A percentile compares a stretch with the other conserved stretches of the same genome.
These are phyloP conservation scores for Fregetta grallaria DNA, from an alignment of 2,113 vertebrate species.

Conservation along the genomic window DNA sequence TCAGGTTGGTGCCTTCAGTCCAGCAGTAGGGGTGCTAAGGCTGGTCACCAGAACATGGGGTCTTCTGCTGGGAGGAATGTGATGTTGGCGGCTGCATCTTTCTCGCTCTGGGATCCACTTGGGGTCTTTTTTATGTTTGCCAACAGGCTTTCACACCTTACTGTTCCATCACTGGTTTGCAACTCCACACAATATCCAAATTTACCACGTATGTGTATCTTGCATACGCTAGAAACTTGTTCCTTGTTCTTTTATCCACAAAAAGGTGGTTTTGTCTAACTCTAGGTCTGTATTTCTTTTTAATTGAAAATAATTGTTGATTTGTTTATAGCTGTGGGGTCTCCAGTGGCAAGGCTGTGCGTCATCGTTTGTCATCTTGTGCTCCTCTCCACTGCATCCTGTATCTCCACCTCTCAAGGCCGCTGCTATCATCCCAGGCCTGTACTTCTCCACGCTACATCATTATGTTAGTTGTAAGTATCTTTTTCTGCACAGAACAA, in stretches of 20 bases:
- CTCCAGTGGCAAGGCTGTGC: background rate
- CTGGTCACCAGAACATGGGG: background rate
- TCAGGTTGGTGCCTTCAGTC: background rate
- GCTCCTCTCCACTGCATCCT: background rate
- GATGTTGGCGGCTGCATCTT: background rate
- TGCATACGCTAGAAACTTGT: background rate
- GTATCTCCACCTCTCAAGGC: background rate
- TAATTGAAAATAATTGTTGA: background rate
- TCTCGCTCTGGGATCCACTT: background rate
- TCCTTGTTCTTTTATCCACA: background rate
- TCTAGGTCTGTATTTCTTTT: background rate
- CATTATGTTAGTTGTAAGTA: background rate
- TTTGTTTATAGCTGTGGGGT: background rate
- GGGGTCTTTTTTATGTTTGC: background rate
- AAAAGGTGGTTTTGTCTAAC: background rate
- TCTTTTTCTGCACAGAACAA: background rate
- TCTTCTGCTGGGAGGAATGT: background rate
- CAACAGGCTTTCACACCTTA: background rate
- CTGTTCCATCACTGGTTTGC: background rate
- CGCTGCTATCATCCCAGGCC: background rate
- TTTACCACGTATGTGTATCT: background rate
- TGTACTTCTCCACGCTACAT: background rate
- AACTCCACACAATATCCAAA: background rate
- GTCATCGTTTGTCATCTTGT: background rate
- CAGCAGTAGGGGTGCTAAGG: background rate